Percentiles rank a stretch among this genome's conserved stretches.
phyloP scores from a whole-genome alignment of 1,140 invertebrate genomes.

The Pollicipes pollicipes region DNA sequence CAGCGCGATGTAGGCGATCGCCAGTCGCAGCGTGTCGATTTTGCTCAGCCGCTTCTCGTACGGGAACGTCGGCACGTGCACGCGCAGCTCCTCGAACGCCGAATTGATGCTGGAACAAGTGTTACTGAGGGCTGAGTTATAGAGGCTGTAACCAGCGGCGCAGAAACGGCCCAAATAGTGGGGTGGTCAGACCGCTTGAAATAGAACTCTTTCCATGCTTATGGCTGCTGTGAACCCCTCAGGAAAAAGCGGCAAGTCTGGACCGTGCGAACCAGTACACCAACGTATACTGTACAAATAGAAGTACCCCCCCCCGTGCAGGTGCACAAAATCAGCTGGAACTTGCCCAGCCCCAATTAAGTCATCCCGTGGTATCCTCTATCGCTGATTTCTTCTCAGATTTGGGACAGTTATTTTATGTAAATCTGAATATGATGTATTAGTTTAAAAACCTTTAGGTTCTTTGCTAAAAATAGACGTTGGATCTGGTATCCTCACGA shows the following conservation, averaged over 20 bases:
- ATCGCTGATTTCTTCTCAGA: too few relatives aligned
- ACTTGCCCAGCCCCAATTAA: too few relatives aligned
- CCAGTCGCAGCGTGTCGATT: constrained; percentile 86
- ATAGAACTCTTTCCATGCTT: background rate
- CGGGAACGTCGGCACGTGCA: constrained; percentile 94
- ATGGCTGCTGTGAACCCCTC: background rate
- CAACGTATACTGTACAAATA: constrained; percentile 8
- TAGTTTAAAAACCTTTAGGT: too few relatives aligned
- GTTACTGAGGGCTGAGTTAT: constrained; percentile 8
- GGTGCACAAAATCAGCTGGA: too few relatives aligned
- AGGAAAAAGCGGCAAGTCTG: background rate
- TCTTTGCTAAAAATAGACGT: too few relatives aligned
- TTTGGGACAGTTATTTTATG: too few relatives aligned
- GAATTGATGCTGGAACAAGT: constrained; percentile 69
- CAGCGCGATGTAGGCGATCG: constrained; percentile 91
- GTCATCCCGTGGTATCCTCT: too few relatives aligned
- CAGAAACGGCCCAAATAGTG: background rate
- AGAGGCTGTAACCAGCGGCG: background rate
- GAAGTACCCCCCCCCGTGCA: background rate
- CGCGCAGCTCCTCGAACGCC: constrained; percentile 84
- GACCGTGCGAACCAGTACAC: background rate
- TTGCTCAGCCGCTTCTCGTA: constrained; percentile 95
- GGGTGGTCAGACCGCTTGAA: background rate
- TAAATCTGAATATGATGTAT: too few relatives aligned
- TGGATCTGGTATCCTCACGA: too few relatives aligned